Base-by-base conservation (phyloP, 2,888 invertebrate genomes). In the Phalangium opilio region DNA sequence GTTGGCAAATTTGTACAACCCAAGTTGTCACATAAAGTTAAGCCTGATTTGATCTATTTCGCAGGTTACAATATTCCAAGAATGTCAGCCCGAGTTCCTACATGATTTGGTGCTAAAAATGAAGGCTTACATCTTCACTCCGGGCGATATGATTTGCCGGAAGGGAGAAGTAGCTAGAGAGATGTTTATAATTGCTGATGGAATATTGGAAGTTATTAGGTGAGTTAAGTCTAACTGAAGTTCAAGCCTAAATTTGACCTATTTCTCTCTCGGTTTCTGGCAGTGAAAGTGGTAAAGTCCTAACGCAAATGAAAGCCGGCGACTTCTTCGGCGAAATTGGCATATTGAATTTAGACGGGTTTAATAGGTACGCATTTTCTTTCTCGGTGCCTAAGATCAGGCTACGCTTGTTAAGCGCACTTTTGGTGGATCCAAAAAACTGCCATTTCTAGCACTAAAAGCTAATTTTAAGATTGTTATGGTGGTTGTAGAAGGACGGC, bases 281-380 rank as follows among this genome's bases (percentile, higher is more conserved):
- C 27, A 93, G 91, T 61, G 93, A 93, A 63, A 81, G 82, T 10
- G 91, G 91, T 0, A 77, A 83, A 59, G 87, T 95, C 3, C 70
- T 93, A 36, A 91, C 91, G 1, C 86, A 87, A 20, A 91, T 95
- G 91, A 87, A 86, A 63, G 89, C 93, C 2, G 93, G 93, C 0
- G 93, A 93, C 67, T 95, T 95, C 71, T 95, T 95, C 62, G 93
- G 93, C 1, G 93, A 95, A 72, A 95, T 95, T 58, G 93, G 93
- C 32, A 93, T 95, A 55, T 73, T 95, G 3, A 93, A 93, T 67
- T 72, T 95, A 48, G 93, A 93, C 63, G 91, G 93, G 14, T 74
- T 91, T 8, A 93, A 95, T 69, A 91, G 90, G 91, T 91, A 69
- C 70, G 71, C 64, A 17, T 49, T 32, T 54, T 27, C 8, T 27